Evolutionary conservation across 30 jellyfish, hydroid and myxozoan genomes (phyloP).

Genomic region (Chrysaora quinquecirrha): DNA sequence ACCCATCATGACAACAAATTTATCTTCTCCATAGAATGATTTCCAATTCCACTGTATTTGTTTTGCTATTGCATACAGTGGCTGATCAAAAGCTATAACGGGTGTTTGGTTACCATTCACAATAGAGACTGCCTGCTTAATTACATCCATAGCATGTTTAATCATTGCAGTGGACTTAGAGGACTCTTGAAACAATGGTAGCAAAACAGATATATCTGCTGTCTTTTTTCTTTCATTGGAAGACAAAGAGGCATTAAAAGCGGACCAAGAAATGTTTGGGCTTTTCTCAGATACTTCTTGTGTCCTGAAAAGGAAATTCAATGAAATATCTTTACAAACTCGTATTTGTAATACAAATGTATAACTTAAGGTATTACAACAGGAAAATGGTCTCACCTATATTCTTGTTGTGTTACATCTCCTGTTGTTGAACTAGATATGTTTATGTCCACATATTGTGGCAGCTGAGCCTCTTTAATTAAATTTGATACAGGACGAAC

Average conservation of each 20-base stretch:
- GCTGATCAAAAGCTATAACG: no score
- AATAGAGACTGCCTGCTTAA: no score
- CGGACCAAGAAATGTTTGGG: constrained; percentile 43
- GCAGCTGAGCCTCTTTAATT: no score
- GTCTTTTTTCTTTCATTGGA: no score
- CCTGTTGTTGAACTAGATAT: not conserved
- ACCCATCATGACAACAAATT: constrained; percentile 56
- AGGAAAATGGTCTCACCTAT: not conserved
- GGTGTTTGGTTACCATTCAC: no score
- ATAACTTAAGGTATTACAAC: not conserved
- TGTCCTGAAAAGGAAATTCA: no score
- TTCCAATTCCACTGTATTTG: constrained; percentile 60
- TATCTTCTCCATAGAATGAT: constrained; percentile 28
- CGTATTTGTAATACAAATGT: not conserved
- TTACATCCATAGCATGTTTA: no score
- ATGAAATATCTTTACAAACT: not conserved
- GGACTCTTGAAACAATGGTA: no score
- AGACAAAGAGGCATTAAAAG: constrained; percentile 18
- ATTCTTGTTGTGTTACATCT: not conserved
- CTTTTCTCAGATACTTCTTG: not conserved
- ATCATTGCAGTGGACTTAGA: no score
- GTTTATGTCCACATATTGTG: not conserved
- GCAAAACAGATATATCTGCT: no score
- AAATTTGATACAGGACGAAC: no score
- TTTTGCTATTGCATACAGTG: constrained; percentile 69